Base-by-base conservation (phyloP, 2,797 vertebrate species). In the Oreochromis mossambicus region DNA sequence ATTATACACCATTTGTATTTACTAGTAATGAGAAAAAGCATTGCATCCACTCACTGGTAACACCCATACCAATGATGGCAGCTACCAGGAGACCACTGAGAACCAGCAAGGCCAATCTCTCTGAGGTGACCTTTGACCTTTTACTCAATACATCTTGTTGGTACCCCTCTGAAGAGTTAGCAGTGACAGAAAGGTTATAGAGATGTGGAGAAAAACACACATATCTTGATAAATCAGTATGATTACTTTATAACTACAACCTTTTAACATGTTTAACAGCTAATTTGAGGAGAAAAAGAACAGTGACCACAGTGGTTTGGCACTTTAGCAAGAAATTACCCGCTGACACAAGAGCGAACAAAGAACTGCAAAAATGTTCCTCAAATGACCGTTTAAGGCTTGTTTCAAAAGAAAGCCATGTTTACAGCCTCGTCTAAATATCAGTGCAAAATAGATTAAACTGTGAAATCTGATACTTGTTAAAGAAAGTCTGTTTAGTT, bases 21-120 rank as follows among this genome's bases (percentile, higher is more conserved):
- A 24, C 21, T 54, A 3, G 52, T 55, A 0, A 55, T 55, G 0
- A 55, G 21, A 8, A 55, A 26, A 55, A 1, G 52, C 52, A 26
- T 26, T 0, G 0, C 15, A 32, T 32, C 7, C 0, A 92, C 91
- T 87, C 66, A 92, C 92, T 14, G 21, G 15, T 26, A 12, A 82
- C 2, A 8, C 54, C 7, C 1, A 93, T 55, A 17, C 68, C 48
- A 5, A 41, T 2, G 13, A 52, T 0, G 5, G 84, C 76, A 1
- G 32, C 81, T 0, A 0, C 77, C 81, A 91, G 77, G 7, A 91
- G 56, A 8, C 19, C 41, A 14, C 21, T 7, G 55, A 92, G 58
- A 3, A 86, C n/a, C 4, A 83, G 9, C 77, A 92, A 3, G 5
- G 36, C 50, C 73, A 58, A 76, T 54, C 29, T 38, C 66, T 78